Conservation (phyloP, 1,140 invertebrate genomes). For the Bombus pyrosoma region DNA sequence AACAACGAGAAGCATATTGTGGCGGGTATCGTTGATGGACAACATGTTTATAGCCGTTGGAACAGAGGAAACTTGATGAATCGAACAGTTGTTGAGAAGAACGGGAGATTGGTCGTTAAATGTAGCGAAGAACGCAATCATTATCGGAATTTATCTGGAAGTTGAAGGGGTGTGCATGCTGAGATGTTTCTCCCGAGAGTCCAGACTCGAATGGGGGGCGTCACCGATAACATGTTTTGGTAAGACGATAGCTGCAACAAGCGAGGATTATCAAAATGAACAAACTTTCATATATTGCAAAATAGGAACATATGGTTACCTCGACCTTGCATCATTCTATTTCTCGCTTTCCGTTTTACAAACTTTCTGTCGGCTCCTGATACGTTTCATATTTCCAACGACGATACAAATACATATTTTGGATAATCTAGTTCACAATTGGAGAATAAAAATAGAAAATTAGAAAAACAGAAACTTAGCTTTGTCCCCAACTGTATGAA, state of each 20-base stretch:
- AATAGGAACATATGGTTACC: not conserved
- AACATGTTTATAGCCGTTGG: not conserved
- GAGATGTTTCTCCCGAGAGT: conserved; percentile 50
- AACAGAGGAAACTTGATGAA: not conserved
- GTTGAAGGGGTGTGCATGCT: conserved; percentile 59
- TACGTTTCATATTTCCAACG: not conserved
- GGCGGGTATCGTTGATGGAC: not conserved
- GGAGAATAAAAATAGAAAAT: no score
- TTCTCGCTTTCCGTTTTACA: not conserved
- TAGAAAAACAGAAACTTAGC: no score
- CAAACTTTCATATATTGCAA: not conserved
- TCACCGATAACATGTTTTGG: conserved; percentile 66
- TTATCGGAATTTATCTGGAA: conserved; percentile 57
- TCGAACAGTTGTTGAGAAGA: not conserved
- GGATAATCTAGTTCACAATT: no score
- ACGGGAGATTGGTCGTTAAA: not conserved
- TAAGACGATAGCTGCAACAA: conserved; percentile 52
- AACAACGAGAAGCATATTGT: not conserved
- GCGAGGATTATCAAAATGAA: conserved; percentile 15
- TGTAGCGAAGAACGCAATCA: conserved; percentile 36
- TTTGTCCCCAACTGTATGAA: no score
- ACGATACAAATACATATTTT: not conserved
- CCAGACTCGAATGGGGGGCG: conserved; percentile 58
- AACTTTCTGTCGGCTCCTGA: no score
- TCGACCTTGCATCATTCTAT: not conserved